These are phyloP conservation scores for Clangula hyemalis DNA, from an alignment of 2,797 vertebrate species.

Conservation along the genomic window DNA sequence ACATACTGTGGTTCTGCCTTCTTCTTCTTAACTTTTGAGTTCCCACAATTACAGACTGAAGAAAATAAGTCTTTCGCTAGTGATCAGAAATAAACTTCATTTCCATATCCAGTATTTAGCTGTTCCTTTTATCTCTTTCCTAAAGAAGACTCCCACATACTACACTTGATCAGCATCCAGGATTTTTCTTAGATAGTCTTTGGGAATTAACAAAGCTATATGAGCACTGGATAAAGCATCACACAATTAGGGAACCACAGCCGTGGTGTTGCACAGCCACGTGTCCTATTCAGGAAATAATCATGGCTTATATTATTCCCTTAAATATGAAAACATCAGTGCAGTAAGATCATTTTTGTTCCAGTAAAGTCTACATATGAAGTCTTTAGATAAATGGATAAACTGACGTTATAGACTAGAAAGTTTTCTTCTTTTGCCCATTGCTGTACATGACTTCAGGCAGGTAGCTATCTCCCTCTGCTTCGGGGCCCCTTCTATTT, in stretches of 20 bases:
- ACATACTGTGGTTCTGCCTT: neutral
- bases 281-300: neutral
- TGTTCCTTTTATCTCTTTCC: neutral
- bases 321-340: neutral
- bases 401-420: neutral
- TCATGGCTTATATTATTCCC: neutral
- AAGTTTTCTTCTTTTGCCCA: neutral
- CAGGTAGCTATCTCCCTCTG: neutral
- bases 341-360: neutral
- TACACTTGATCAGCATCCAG: neutral
- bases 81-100: neutral
- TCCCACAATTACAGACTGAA: neutral
- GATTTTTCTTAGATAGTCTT: neutral
- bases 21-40: neutral
- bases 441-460: accelerated
- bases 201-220: neutral
- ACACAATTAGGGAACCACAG: neutral
- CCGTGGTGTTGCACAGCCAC: neutral
- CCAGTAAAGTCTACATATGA: neutral
- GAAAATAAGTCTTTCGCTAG: neutral
- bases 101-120: neutral
- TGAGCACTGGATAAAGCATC: neutral
- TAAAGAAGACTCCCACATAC: neutral
- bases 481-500: neutral
- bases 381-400: neutral